phyloP scores from a whole-genome alignment of 2,113 vertebrate genomes.

The Danionella cerebrum region DNA sequence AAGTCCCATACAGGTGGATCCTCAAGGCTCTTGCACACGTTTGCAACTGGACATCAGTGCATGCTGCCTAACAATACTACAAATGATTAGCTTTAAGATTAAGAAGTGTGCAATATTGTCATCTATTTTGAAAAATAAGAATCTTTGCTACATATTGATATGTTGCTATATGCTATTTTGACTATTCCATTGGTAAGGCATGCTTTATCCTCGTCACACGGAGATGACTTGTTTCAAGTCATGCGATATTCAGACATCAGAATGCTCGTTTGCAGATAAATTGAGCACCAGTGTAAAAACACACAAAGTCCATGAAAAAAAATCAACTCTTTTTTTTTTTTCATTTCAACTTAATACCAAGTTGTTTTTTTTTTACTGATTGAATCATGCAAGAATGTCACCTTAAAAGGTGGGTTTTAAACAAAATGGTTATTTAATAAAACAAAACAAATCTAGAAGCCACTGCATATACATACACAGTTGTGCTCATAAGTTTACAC shows the following conservation, averaged over 20 bases:
- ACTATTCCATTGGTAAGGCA: conserved; percentile 51
- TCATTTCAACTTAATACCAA: not conserved
- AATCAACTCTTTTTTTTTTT: not conserved
- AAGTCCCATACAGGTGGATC: not conserved
- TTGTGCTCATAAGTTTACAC: not conserved
- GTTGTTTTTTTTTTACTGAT: not conserved
- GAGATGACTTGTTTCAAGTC: conserved; percentile 25
- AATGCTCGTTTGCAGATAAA: not conserved
- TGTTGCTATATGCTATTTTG: conserved; percentile 36
- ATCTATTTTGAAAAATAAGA: conserved; percentile 41
- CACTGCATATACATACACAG: not conserved
- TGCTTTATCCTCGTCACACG: conserved; percentile 33
- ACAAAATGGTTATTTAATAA: not conserved
- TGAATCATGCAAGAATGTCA: not conserved
- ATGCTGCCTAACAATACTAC: conserved; percentile 27
- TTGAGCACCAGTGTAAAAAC: not conserved
- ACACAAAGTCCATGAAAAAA: not conserved
- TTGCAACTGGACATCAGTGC: conserved; percentile 1
- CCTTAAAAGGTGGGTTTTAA: not conserved
- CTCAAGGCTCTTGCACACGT: conserved; percentile 1
- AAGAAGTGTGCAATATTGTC: conserved; percentile 36
- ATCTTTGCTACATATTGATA: conserved; percentile 39
- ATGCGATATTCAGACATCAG: conserved; percentile 14
- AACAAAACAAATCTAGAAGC: not conserved
- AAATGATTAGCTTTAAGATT: conserved; percentile 1